Evolutionary conservation across 1,140 invertebrate genomes (phyloP), one percentile per base, ranked within the genome.

Genomic region (Drosophila repletoides): DNA sequence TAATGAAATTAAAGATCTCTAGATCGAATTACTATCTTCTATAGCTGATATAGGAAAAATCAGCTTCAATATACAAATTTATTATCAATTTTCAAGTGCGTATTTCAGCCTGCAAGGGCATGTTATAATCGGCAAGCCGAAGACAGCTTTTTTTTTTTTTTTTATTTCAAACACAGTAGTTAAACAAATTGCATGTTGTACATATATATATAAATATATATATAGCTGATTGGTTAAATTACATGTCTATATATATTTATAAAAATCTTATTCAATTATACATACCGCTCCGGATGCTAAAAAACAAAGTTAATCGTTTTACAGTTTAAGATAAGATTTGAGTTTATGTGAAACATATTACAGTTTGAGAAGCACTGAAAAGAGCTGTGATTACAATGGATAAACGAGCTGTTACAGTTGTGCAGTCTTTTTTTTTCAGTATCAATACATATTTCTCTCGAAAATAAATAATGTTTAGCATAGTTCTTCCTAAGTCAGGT

Each of bases 261-360:
- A 73, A 63, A 41, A 53, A 28, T 63, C 52, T 59, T 41, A 70
- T 75, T 75, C 77, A 64, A 73, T 81, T 28, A 88, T 87, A 87
- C 81, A 88, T 87, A 88, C 86, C 86, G 77, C 68, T 88, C 86
- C 75, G 68, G 83, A 76, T 74, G 73, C 74, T 84, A 86, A 40
- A 87, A 86, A 87, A 43, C n/a, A 86, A 75, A 48, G 76, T 86
- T 84, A 84, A 68, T 86, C 55, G 64, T 63, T 86, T 84, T 60
- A 84, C 76, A 71, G 69, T 75, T 80, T 72, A 61, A 87, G 55
- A 76, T 75, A 51, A 74, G 64, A 58, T 69, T 71, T 59, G 26
- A 29, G 31, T 67, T 49, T 56, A 21, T 64, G 38, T 61, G 36
- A 43, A 41, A 58, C 56, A 76, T 49, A 73, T 65, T 79, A 84